Evolutionary conservation across 1,140 invertebrate species (phyloP), one percentile per base, ranked within the genome.

Genomic region (Zaprionus gabonicus): DNA sequence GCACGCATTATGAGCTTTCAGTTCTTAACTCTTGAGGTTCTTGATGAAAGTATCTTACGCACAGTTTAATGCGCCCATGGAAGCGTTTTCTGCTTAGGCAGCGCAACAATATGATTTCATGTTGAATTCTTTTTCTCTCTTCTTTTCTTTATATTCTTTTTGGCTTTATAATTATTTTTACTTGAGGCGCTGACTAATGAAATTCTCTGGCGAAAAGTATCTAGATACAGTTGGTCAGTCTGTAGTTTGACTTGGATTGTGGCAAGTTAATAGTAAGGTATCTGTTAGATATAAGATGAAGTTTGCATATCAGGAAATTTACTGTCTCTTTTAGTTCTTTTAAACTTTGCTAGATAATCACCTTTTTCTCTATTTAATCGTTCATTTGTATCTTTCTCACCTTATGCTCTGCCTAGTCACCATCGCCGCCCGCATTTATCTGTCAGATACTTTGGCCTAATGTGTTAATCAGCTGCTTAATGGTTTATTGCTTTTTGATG

Each of bases 11-110:
- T 81, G 56, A 75, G 75, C 70, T 78, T 83, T 84, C 31, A 38
- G 46, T 53, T 60, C 57, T 25, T 58, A 25, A 51, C 7, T n/a
- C 63, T 38, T 4, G 67, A 9, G 12, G 34, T 25, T 13, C 63
- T 78, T 58, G 71, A 58, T 66, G 65, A 76, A 88, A 84, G 75
- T 88, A 90, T 90, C 81, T 88, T 74, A 36, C 57, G 56, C 67
- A 66, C 49, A 64, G 65, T 68, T 79, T 64, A 62, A 59, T 69
- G 31, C 58, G 76, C 20, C 46, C 23, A 51, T 76, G 67, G 36
- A 65, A 25, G 63, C 36, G 59, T 71, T 68, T 46, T 68, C 13
- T 58, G 66, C 55, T 53, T 65, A 64, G 69, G 56, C 56, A 63
- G 77, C 44, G 27, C 63, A 34, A 46, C 55, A 77, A 78, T 88